phyloP scores from a whole-genome alignment of 2,888 invertebrate genomes.

The Parthenolecanium corni region DNA sequence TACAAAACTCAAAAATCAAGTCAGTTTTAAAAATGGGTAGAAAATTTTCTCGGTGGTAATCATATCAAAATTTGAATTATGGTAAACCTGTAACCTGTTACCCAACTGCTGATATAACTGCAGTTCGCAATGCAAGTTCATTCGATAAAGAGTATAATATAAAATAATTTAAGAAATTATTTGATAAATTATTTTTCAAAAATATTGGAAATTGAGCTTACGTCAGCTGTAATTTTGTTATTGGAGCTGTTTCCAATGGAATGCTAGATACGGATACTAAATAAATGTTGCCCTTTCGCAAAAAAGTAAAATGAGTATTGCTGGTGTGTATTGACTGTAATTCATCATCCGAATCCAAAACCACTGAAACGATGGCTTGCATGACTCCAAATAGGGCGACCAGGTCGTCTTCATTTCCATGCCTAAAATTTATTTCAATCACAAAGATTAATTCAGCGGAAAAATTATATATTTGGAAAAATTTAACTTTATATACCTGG shows the following conservation, averaged over 20 bases:
- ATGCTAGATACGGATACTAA: conserved; percentile 71
- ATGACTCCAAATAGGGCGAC: conserved; percentile 90
- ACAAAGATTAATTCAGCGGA: not conserved
- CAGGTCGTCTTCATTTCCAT: conserved; percentile 86
- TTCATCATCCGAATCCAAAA: conserved; percentile 71
- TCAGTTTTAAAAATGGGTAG: too few species aligned
- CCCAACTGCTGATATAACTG: too few species aligned
- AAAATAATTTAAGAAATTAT: too few species aligned
- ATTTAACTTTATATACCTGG: conserved; percentile 46
- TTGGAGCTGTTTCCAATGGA: conserved; percentile 29
- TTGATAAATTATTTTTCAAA: too few species aligned
- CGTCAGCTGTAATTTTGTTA: conserved; percentile 72
- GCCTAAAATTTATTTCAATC: conserved; percentile 5
- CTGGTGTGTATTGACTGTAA: conserved; percentile 76
- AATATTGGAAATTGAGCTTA: conserved; percentile 44
- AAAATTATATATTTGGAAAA: not conserved
- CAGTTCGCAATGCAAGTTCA: too few species aligned
- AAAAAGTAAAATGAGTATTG: conserved; percentile 79
- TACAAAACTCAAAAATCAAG: too few species aligned
- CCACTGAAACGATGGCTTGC: conserved; percentile 83
- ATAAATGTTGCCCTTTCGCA: conserved; percentile 80
- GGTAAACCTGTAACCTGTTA: too few species aligned
- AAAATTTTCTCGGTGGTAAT: too few species aligned
- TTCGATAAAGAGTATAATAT: too few species aligned
- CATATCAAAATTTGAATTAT: too few species aligned